These are phyloP conservation scores for Oscheius sp. DNA, from an alignment of 2,888 invertebrate genomes.

Conservation along the genomic window DNA sequence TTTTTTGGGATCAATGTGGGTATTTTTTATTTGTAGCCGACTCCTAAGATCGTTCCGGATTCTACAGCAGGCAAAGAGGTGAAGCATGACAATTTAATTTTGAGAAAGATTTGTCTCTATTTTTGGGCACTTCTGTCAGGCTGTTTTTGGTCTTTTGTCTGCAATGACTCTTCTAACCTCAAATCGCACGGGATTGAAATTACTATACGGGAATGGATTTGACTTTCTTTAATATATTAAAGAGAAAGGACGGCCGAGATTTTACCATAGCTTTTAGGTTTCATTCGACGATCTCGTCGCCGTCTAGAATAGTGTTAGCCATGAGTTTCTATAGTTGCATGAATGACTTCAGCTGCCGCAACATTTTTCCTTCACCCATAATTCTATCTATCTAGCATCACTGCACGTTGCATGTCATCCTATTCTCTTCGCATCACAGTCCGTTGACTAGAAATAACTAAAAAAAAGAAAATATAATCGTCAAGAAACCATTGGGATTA, in stretches of 20 bases:
- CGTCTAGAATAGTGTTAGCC: conserved; percentile 60
- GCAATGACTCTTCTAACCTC: background rate
- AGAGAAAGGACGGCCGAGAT: background rate
- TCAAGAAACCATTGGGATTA: too few relatives aligned
- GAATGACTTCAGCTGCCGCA: conserved; percentile 9
- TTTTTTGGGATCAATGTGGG: conserved; percentile 20
- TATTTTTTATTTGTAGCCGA: conserved; percentile 21
- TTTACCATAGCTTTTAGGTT: conserved; percentile 46
- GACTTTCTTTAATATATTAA: background rate
- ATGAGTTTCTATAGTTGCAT: conserved; percentile 37
- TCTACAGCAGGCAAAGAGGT: conserved; percentile 32
- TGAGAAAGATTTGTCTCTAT: background rate
- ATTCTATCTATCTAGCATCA: background rate
- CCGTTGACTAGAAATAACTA: conserved; percentile 12
- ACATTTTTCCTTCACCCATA: conserved; percentile 3
- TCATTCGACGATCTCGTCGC: conserved; percentile 53
- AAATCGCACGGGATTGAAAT: background rate
- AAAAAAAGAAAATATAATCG: background rate
- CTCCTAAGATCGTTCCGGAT: conserved; percentile 26
- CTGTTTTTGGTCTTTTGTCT: background rate
- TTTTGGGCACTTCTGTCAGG: conserved; percentile 11
- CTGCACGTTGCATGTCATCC: conserved; percentile 4
- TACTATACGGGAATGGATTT: background rate
- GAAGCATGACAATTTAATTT: conserved; percentile 19
- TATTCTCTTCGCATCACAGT: conserved; percentile 1